A percentile compares a stretch with the other conserved stretches of the same genome.
Evolutionary conservation across 1,140 invertebrate genomes (phyloP).

Genomic region (Drosophila nebulosa): DNA sequence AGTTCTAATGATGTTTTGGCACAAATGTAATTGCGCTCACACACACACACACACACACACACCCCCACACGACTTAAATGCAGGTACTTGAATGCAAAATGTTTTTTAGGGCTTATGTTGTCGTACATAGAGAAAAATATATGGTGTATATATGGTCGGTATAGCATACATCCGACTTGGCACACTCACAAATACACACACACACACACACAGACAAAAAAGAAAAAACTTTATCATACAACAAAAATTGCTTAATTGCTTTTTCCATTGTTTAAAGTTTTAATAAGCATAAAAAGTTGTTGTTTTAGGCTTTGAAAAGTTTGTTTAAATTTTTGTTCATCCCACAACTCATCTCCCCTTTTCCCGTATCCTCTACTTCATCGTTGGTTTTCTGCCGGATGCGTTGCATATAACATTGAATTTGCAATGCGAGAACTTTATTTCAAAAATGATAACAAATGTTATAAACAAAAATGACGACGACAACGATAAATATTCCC

Average conservation of each 20-base stretch:
- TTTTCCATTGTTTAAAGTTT: conserved; percentile 53
- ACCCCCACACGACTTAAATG: conserved; percentile 22
- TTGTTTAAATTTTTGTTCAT: not conserved
- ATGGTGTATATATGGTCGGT: conserved; percentile 10
- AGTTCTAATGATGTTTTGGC: conserved; percentile 45
- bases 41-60: conserved; percentile 13
- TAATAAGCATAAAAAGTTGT: conserved; percentile 2
- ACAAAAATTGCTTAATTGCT: conserved; percentile 60
- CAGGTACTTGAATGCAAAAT: conserved; percentile 52
- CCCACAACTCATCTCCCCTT: not conserved
- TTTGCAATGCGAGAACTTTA: no score
- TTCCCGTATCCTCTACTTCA: no score
- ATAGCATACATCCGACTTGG: conserved; percentile 5
- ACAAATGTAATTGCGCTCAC: conserved; percentile 45
- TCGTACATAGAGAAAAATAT: not conserved
- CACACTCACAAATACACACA: no score
- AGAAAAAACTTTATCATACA: conserved; percentile 37
- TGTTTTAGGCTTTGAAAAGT: not conserved
- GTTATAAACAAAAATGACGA: no score
- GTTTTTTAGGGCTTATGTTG: conserved; percentile 44
- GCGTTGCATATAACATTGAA: no score
- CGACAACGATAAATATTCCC: no score
- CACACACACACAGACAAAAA: no score
- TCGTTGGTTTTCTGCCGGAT: not conserved
- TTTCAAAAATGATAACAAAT: no score